Percentiles rank a stretch among this genome's conserved stretches.
Conservation (phyloP, 2,113 vertebrate species). For the Dipodomys stephensi region DNA sequence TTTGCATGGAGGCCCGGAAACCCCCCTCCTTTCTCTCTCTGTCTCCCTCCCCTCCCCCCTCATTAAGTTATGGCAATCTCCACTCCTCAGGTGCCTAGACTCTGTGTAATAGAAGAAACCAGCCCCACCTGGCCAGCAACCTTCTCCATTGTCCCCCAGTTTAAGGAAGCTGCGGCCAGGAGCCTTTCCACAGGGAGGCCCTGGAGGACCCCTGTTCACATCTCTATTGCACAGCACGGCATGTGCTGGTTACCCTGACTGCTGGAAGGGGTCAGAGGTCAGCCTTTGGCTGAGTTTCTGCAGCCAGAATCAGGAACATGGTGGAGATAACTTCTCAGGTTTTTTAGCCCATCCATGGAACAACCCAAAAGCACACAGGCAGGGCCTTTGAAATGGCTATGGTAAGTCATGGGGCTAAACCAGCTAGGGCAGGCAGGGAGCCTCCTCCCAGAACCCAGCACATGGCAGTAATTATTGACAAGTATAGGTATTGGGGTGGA, state of each 20-base stretch:
- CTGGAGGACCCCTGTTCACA: neutral
- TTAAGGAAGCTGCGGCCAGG: neutral
- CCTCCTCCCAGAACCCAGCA: slow-evolving; percentile 48
- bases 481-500: slow-evolving; percentile 51
- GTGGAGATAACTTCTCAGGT: neutral
- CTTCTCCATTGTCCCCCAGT: neutral
- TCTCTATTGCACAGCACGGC: neutral
- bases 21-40: neutral
- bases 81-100: neutral
- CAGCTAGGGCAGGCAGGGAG: neutral
- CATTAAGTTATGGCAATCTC: neutral
- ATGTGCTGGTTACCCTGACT: neutral
- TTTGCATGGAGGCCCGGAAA: neutral
- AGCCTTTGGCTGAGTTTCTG: neutral
- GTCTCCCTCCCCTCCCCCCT: neutral
- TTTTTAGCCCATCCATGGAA: neutral
- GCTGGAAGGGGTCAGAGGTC: neutral
- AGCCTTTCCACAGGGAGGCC: neutral
- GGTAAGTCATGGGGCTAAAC: neutral
- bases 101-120: neutral
- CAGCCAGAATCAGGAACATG: neutral
- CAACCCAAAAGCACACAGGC: neutral
- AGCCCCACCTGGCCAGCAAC: neutral
- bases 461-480: slow-evolving; percentile 69
- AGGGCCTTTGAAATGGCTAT: neutral